Percentiles rank a stretch among this genome's conserved stretches.
Evolutionary conservation across 2,113 vertebrate genomes (phyloP).

Genomic region (Emydocephalus ijimae): DNA sequence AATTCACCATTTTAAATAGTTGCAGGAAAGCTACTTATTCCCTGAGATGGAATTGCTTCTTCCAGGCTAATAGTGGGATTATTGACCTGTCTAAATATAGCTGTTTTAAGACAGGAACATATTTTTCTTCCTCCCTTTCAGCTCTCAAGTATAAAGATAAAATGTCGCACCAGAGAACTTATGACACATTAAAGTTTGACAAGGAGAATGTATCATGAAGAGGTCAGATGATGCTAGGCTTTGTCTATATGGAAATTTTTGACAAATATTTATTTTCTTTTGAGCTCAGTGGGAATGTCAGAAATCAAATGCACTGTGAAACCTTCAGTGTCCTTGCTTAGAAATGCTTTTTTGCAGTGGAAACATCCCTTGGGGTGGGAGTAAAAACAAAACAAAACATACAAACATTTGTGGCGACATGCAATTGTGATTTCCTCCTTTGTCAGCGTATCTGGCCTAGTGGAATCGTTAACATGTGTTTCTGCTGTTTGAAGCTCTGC

Average conservation of each 20-base stretch:
- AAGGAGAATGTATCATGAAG: background rate
- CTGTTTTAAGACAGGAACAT: background rate
- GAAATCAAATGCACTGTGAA: constrained; percentile 28
- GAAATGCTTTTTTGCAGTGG: constrained; percentile 8
- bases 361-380: background rate
- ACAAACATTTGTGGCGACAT: background rate
- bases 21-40: background rate
- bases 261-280: constrained; percentile 20
- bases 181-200: background rate
- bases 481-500: constrained; percentile 39
- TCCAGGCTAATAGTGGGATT: background rate
- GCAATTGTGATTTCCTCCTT: background rate
- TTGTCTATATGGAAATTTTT: background rate
- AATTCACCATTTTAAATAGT: background rate
- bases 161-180: background rate
- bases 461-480: constrained; percentile 30
- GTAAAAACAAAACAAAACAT: constrained; percentile 1
- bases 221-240: background rate
- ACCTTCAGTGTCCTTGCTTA: background rate
- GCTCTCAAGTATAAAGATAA: background rate
- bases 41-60: background rate
- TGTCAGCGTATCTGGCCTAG: background rate
- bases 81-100: background rate
- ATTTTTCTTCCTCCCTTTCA: background rate
- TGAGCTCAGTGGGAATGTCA: background rate